Base-by-base conservation (phyloP, 2,888 invertebrate species). In the Lochmaea crataegi region DNA sequence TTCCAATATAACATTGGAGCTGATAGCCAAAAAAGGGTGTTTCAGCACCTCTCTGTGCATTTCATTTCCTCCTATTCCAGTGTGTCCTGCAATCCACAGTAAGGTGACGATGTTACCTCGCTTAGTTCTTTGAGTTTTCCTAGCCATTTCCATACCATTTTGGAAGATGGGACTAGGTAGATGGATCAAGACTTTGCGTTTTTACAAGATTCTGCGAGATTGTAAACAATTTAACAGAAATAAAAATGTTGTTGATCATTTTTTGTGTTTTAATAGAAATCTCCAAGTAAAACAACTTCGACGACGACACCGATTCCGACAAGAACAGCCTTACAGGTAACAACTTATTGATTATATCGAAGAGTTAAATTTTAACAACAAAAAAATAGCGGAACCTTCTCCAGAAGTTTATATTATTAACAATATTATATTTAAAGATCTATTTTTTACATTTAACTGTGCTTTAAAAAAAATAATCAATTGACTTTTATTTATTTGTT, bases 281-380 rank as follows among this genome's bases (percentile, higher is more conserved):
- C 89, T 81, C 87, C 89, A 80, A 88, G 90, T 79, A 89, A 90
- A 84, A n/a, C 51, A 53, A n/a, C 51, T 6, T 88, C 89, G 16
- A 56, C 73, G 48, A 73, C 90, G 83, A 89, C 90, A 78, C 90
- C 90, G 79, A 86, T 90, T 80, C 89, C 90, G 78, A 89, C 90
- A 80, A 90, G 91, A 88, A 89, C 90, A 84, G 90, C 91, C 77
- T 88, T 91, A 73, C 91, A 91, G 91, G 91, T 91, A 91, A 90
- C 87, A 86, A 90, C 89, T 74, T 83, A 76, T 79, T 63, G 57
- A 70, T 41, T 16, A 42, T 63, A 32, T 11, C 38, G 41, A 41
- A 42, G 18, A 26, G 41, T 42, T 14, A 32, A 57, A 45, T 65
- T 56, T 45, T 68, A 67, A 56, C 58, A 87, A 77, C 63, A 32